A percentile compares a stretch with the other conserved stretches of the same genome.
Conservation (phyloP, 2,888 invertebrate species). For the Ichneumon xanthorius region DNA sequence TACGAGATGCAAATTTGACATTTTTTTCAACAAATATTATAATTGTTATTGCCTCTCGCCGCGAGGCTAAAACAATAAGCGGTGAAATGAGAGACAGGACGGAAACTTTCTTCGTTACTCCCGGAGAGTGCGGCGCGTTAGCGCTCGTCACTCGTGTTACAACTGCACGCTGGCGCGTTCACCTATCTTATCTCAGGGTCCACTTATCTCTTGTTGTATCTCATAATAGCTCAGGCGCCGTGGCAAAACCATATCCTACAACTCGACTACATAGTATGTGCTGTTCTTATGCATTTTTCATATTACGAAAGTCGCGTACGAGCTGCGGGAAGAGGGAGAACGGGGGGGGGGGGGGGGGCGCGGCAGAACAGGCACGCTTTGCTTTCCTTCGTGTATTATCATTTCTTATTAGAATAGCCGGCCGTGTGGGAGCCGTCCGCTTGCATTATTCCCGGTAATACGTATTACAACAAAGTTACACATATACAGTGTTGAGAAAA, state of each 20-base stretch:
- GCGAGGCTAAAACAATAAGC: conserved; percentile 17
- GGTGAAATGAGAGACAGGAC: conserved; percentile 16
- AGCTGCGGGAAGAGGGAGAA: conserved; percentile 22
- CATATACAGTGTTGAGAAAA: neutral
- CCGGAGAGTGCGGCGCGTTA: conserved; percentile 32
- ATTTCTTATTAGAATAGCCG: conserved; percentile 49
- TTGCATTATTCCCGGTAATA: conserved; percentile 8
- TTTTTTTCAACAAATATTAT: neutral
- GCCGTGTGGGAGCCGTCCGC: conserved; percentile 31
- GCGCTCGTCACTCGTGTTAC: conserved; percentile 50
- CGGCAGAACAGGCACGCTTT: conserved; percentile 28
- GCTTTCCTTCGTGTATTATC: conserved; percentile 53
- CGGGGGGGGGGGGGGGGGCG: conserved; percentile 1
- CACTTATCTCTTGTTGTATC: conserved; percentile 72
- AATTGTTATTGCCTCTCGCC: conserved; percentile 42
- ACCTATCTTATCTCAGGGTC: conserved; percentile 70
- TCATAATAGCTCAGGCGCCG: conserved; percentile 69
- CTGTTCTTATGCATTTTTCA: conserved; percentile 64
- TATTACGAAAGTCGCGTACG: conserved; percentile 59
- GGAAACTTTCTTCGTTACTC: conserved; percentile 53
- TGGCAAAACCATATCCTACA: conserved; percentile 41
- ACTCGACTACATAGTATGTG: conserved; percentile 16
- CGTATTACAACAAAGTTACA: conserved; percentile 2
- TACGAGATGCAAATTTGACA: conserved; percentile 11
- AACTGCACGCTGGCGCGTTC: conserved; percentile 66